Percentiles rank a stretch among this genome's conserved stretches.
These are phyloP conservation scores for Craseonycteris thonglongyai DNA, from an alignment of 2,113 vertebrate genomes.

Conservation along the genomic window DNA sequence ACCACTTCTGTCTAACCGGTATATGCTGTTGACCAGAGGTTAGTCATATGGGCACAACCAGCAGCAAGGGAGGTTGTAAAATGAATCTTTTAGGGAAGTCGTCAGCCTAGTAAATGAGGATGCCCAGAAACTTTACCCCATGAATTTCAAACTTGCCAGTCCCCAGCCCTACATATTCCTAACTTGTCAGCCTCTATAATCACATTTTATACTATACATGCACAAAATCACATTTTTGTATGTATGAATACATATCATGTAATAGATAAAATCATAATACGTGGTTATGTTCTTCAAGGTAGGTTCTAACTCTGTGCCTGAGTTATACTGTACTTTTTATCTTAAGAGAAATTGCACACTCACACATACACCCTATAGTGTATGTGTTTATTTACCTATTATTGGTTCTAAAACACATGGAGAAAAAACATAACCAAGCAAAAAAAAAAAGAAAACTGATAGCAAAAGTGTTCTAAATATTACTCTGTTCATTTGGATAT, in stretches of 20 bases:
- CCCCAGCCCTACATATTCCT: background rate
- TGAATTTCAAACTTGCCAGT: background rate
- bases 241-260: background rate
- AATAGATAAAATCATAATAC: background rate
- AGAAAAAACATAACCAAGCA: constrained; percentile 5
- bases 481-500: constrained; percentile 42
- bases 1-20: background rate
- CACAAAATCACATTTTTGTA: background rate
- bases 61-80: background rate
- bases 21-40: background rate
- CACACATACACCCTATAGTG: background rate
- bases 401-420: background rate
- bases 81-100: background rate
- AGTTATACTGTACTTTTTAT: background rate
- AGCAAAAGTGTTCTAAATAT: constrained; percentile 40
- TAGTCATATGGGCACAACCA: background rate
- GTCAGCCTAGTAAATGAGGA: background rate
- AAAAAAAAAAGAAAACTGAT: constrained; percentile 23
- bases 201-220: too few species aligned
- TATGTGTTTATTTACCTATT: background rate
- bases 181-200: background rate
- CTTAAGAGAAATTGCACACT: background rate
- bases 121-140: background rate
- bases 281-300: background rate
- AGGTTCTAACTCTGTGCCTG: background rate